phyloP scores from a whole-genome alignment of 2,797 vertebrate species.

The Gouania willdenowi region DNA sequence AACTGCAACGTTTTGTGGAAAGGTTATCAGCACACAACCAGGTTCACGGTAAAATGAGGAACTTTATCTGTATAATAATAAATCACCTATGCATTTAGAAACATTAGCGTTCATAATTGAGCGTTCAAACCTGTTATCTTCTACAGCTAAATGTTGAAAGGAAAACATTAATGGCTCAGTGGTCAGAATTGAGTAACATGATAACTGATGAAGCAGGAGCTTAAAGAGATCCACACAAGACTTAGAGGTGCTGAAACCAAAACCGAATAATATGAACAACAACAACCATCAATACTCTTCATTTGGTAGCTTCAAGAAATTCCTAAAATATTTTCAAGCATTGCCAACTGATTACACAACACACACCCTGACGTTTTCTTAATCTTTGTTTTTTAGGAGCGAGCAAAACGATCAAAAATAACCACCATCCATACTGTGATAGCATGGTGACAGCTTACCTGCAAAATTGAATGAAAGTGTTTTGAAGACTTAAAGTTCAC shows the following conservation, averaged over 20 bases:
- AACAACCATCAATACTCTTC: background rate
- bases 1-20: no score
- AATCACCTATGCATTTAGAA: background rate
- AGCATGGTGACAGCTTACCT: no score
- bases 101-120: background rate
- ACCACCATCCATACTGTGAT: no score
- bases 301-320: conserved; percentile 10
- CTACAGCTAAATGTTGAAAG: conserved; percentile 1
- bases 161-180: conserved; percentile 21
- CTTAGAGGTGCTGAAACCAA: background rate
- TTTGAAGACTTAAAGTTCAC: no score
- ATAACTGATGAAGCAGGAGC: background rate
- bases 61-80: conserved; percentile 6
- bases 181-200: conserved; percentile 4
- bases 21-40: background rate
- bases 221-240: background rate
- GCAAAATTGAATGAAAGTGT: no score
- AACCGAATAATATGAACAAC: no score
- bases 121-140: background rate
- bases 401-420: no score
- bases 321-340: conserved; percentile 18
- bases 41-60: conserved; percentile 24
- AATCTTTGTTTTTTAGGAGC: no score
- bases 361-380: no score
- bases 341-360: conserved; percentile 33